Percentiles rank a stretch among this genome's conserved stretches.
Conservation (phyloP, 2,113 vertebrate species). For the Macrotis lagotis region DNA sequence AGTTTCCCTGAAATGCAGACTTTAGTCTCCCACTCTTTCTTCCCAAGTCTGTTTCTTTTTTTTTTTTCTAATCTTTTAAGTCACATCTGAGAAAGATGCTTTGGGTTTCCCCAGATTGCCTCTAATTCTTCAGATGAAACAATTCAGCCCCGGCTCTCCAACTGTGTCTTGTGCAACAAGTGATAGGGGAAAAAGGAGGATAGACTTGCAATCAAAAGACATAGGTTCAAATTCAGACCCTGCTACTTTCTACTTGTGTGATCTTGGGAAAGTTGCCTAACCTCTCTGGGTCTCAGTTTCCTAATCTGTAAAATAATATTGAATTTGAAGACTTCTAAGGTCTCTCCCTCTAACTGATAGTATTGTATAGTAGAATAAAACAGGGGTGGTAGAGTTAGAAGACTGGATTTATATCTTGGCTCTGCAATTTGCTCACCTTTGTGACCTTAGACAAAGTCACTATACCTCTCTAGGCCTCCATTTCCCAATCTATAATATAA, state of each 20-base stretch:
- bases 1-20: neutral
- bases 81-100: neutral
- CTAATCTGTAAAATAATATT: neutral
- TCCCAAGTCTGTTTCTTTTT: neutral
- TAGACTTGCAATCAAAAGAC: neutral
- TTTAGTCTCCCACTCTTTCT: neutral
- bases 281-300: neutral
- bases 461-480: neutral
- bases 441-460: neutral
- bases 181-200: neutral
- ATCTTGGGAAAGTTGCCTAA: neutral
- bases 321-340: neutral
- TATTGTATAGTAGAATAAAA: neutral
- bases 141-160: neutral
- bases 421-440: neutral
- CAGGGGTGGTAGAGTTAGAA: neutral
- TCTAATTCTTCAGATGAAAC: neutral
- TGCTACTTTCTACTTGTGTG: neutral
- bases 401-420: neutral
- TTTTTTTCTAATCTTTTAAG: neutral
- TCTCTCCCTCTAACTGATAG: neutral
- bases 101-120: neutral
- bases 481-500: neutral
- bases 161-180: neutral
- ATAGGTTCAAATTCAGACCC: neutral